phyloP scores from a whole-genome alignment of 1,140 invertebrate species.

The Halyomorpha halys region DNA sequence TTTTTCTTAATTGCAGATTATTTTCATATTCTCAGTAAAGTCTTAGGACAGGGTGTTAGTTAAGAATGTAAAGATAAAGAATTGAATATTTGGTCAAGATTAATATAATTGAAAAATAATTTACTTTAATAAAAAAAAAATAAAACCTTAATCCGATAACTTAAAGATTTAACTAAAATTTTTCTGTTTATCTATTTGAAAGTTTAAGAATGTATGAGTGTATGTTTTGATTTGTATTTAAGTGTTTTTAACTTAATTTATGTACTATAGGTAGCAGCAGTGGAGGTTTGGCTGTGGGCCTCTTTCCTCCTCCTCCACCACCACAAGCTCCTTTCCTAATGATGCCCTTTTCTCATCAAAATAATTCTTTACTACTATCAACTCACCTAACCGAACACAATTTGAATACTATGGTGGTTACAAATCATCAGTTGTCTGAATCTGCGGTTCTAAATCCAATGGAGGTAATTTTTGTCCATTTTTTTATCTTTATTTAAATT shows the following conservation, averaged over 20 bases:
- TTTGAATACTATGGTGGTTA: slow-evolving; percentile 20
- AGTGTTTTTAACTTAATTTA: not conserved
- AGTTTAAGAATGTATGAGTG: no score
- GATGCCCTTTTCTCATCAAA: slow-evolving; percentile 20
- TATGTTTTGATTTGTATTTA: not conserved
- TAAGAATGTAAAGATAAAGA: no score
- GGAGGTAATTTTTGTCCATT: not conserved
- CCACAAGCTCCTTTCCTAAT: not conserved
- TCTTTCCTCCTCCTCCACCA: not conserved
- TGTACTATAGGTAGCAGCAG: not conserved
- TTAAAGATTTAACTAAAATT: no score
- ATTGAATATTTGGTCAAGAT: no score
- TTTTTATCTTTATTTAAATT: no score
- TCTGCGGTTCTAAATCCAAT: slow-evolving; percentile 18
- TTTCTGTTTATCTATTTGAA: no score
- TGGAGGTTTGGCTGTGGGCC: slow-evolving; percentile 7
- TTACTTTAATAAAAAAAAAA: no score
- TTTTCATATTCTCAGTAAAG: no score
- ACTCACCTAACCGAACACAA: slow-evolving; percentile 24
- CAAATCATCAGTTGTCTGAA: slow-evolving; percentile 23
- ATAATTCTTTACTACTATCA: slow-evolving; percentile 22
- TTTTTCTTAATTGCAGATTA: no score
- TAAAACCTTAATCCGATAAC: no score
- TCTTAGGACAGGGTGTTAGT: no score
- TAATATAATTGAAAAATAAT: no score